Evolutionary conservation across 1,140 invertebrate species (phyloP).

Genomic region (Macrobrachium nipponense): DNA sequence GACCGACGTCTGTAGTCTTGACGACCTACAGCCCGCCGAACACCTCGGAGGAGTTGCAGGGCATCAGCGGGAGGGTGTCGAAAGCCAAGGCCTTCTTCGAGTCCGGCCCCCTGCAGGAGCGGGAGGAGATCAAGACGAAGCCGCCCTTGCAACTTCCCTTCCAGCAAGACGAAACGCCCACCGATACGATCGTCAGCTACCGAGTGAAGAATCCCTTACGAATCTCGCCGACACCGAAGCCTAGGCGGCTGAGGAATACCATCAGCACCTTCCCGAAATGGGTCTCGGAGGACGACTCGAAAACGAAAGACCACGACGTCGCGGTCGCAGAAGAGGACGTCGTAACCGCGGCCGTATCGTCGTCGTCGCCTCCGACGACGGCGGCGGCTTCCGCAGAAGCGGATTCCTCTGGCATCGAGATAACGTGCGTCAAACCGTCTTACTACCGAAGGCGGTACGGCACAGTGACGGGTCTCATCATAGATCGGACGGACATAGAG

Average conservation of each 20-base stretch:
- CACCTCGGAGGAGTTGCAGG: not conserved
- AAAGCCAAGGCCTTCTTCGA: constrained; percentile 41
- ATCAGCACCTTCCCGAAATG: constrained; percentile 30
- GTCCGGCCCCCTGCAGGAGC: not conserved
- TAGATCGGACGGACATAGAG: not conserved
- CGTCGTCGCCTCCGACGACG: too few relatives aligned
- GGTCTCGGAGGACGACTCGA: not conserved
- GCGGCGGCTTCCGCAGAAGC: not conserved
- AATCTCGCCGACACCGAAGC: not conserved
- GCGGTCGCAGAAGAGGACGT: too few relatives aligned
- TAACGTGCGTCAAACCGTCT: not conserved
- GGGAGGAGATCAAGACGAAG: not conserved
- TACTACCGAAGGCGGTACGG: not conserved
- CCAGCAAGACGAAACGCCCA: not conserved
- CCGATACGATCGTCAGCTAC: constrained; percentile 16
- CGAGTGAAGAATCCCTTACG: not conserved
- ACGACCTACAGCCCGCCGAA: constrained; percentile 11
- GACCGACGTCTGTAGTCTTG: constrained; percentile 1
- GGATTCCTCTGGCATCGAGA: not conserved
- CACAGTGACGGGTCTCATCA: constrained; percentile 5
- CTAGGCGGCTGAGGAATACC: constrained; percentile 20
- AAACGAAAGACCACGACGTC: not conserved
- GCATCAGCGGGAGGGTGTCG: constrained; percentile 12
- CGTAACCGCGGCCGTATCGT: too few relatives aligned
- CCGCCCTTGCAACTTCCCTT: not conserved